Conservation (phyloP, 1,140 invertebrate species). For the Laupala kohalensis region DNA sequence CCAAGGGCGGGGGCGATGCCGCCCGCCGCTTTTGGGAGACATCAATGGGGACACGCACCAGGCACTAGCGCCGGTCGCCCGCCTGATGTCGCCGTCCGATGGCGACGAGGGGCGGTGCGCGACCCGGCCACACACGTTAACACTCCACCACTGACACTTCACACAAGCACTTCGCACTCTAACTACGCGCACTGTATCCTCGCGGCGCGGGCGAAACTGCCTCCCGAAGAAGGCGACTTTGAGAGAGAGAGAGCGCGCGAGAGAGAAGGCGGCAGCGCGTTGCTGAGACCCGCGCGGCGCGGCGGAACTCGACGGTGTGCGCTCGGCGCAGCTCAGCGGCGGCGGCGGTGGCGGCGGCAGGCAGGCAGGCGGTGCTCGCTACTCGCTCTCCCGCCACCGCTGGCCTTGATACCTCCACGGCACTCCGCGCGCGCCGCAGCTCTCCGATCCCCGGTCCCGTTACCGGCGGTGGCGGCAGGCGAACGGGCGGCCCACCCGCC, state of each 20-base stretch:
- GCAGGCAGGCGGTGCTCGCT: neutral
- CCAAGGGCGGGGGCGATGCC: no score
- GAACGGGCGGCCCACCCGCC: neutral
- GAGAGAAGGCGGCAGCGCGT: neutral
- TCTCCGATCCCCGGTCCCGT: neutral
- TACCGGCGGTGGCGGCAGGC: neutral
- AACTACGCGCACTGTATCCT: no score
- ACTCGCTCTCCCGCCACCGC: neutral
- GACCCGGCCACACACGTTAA: neutral
- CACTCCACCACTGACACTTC: neutral
- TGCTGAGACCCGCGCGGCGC: neutral
- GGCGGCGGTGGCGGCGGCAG: no score
- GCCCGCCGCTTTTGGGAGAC: neutral
- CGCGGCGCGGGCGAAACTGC: neutral
- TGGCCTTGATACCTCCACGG: neutral
- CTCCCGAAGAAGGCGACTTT: neutral
- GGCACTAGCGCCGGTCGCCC: neutral
- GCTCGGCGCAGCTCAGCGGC: neutral
- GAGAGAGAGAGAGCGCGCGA: no score
- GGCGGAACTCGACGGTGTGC: neutral
- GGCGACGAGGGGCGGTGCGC: no score
- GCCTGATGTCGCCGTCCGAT: neutral
- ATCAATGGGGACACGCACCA: neutral
- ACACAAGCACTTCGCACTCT: neutral
- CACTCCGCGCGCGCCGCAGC: no score